Base-by-base conservation (phyloP, 37 sponge, comb jelly and placozoan species). In the Mnemiopsis leidyi region DNA sequence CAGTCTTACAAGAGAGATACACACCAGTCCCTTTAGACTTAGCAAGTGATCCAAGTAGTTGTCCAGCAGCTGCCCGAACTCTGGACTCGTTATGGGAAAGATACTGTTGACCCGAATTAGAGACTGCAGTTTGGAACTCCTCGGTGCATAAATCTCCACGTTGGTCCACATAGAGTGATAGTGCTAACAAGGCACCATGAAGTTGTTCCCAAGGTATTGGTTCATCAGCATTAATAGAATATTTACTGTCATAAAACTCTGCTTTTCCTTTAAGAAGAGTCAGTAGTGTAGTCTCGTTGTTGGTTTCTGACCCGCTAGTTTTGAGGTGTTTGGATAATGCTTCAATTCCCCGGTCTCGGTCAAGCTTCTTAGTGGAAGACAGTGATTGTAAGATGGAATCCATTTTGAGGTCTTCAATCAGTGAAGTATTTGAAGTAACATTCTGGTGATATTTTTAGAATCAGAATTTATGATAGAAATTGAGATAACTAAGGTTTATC, bases 121-220 rank as follows among this genome's bases (percentile, higher is more conserved):
- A 28, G 35, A 61, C 33, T n/a, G 90, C 29, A 2, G 32, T n/a
- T n/a, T 5, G 25, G 35, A 85, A 85, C 36, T 32, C 20, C 16
- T 3, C 48, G 24, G 90, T 25, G 61, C 61, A 40, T 25, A 13
- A 23, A 39, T 38, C 61, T 25, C 26, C 26, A 25, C 61, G 25
- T 5, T 28, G 39, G 48, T 38, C 40, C 26, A 85, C 29, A 25
- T 85, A 85, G 28, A 38, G 90, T 5, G 90, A 38, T 28, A 40
- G 7, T n/a, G 90, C 90, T 37, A 39, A 61, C 9, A 85, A 61
- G 39, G 90, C 33, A 39, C 90, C 90, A 0, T 85, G 90, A 0
- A 85, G 61, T 26, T 85, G 90, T 23, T 85, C 90, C 90, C 90
- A 85, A 21, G 90, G 90, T 9, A 40, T 85, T 34, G 79, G 9